phyloP scores from a whole-genome alignment of 2,797 vertebrate genomes.

The Sciurus vulgaris region DNA sequence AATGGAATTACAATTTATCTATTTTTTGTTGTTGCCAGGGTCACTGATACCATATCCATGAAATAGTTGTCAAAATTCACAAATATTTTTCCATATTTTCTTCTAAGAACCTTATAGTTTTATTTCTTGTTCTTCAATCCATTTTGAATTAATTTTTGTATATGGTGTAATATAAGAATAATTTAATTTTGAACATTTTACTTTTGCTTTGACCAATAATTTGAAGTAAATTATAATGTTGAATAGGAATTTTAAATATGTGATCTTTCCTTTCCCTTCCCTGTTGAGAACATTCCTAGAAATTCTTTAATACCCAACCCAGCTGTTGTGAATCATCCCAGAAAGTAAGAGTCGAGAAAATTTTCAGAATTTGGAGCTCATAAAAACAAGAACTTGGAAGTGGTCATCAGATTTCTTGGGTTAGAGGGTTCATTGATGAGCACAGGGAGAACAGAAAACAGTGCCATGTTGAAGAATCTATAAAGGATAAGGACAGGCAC shows the following conservation, averaged over 20 bases:
- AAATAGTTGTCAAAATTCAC: neutral
- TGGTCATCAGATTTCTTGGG: neutral
- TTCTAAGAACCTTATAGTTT: neutral
- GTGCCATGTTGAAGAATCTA: neutral
- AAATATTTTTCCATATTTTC: neutral
- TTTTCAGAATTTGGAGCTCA: neutral
- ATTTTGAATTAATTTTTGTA: neutral
- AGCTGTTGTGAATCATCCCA: neutral
- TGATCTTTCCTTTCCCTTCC: neutral
- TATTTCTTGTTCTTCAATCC: neutral
- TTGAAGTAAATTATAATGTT: neutral
- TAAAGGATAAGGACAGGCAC: neutral
- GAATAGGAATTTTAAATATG: neutral
- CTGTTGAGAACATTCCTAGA: neutral
- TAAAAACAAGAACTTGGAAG: neutral
- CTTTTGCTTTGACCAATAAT: neutral
- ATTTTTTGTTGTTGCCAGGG: neutral
- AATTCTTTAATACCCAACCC: neutral
- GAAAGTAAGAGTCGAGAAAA: neutral
- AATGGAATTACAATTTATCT: neutral
- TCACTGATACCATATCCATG: neutral
- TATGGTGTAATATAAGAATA: neutral
- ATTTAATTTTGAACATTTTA: neutral
- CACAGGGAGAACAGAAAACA: neutral
- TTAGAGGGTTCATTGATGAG: neutral